Evolutionary conservation across 2,888 invertebrate genomes (phyloP).

Genomic region (Lysandra bellargus): DNA sequence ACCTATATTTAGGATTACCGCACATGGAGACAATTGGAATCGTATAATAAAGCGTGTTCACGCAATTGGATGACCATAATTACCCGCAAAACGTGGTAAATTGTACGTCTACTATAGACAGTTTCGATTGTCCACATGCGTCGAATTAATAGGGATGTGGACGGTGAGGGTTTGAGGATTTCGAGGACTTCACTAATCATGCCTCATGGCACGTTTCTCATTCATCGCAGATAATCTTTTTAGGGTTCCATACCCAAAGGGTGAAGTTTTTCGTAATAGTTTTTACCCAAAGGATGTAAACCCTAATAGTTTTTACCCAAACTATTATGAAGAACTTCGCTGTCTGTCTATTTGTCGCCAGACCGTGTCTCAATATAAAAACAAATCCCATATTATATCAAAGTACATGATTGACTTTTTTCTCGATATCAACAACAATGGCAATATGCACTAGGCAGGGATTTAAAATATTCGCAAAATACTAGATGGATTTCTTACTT

Average conservation of each 20-base stretch:
- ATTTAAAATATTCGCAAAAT: too few species aligned
- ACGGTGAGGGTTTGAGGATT: constrained; percentile 59
- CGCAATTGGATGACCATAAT: constrained; percentile 63
- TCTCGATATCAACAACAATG: too few species aligned
- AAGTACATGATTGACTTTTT: too few species aligned
- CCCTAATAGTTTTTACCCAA: too few species aligned
- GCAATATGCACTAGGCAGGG: too few species aligned
- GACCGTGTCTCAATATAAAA: too few species aligned
- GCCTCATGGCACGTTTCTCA: constrained; percentile 53
- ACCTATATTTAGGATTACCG: constrained; percentile 46
- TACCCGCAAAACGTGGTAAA: constrained; percentile 67
- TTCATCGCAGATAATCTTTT: constrained; percentile 41
- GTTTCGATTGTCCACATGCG: constrained; percentile 67
- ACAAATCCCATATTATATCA: too few species aligned
- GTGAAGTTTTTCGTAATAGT: too few species aligned
- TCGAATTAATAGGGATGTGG: constrained; percentile 64
- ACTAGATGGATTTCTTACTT: too few species aligned
- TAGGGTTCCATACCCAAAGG: not conserved
- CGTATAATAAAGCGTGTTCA: constrained; percentile 51
- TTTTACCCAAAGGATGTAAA: too few species aligned
- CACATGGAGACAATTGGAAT: constrained; percentile 50
- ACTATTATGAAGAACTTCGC: too few species aligned
- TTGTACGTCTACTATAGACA: constrained; percentile 55
- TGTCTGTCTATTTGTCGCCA: too few species aligned
- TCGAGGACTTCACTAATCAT: constrained; percentile 63